phyloP scores from a whole-genome alignment of 2,797 vertebrate species.

The Diplodus sargus region DNA sequence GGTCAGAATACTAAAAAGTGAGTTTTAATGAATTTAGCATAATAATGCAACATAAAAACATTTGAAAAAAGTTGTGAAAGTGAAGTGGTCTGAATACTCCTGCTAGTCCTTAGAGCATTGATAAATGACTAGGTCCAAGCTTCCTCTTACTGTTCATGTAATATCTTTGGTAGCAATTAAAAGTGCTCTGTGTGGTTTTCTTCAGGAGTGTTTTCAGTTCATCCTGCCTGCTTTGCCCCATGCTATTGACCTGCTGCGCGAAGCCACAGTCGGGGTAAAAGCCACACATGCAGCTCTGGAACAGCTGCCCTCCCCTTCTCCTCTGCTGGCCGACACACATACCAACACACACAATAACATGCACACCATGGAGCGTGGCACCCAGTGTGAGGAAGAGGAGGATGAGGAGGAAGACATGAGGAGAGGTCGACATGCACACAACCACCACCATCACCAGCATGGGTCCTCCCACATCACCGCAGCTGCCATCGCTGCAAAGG shows the following conservation, averaged over 20 bases:
- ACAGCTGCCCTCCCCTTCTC: conserved; percentile 94
- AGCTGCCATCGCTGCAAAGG: conserved; percentile 97
- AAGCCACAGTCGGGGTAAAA: conserved; percentile 94
- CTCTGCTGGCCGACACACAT: conserved; percentile 77
- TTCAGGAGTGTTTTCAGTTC: conserved; percentile 99
- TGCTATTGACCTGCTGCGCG: conserved; percentile 96
- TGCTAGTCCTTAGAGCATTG: not conserved
- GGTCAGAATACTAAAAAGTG: not conserved
- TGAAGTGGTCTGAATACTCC: not conserved
- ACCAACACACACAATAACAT: conserved; percentile 66
- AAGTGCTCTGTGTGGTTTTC: not conserved
- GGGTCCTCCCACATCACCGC: conserved; percentile 92
- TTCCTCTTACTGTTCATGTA: not conserved
- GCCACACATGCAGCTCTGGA: conserved; percentile 95
- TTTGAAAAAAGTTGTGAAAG: too few relatives aligned
- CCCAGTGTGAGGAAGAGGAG: conserved; percentile 96
- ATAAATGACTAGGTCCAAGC: not conserved
- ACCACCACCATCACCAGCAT: conserved; percentile 81
- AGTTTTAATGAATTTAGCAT: not conserved
- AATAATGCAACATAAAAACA: not conserved
- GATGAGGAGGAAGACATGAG: conserved; percentile 94
- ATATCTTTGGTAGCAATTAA: not conserved
- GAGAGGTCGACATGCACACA: conserved; percentile 91
- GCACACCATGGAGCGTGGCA: conserved; percentile 82
- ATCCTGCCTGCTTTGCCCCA: conserved; percentile 99